Base-by-base conservation (phyloP, 2,113 vertebrate genomes). In the Aleadryas rufinucha region DNA sequence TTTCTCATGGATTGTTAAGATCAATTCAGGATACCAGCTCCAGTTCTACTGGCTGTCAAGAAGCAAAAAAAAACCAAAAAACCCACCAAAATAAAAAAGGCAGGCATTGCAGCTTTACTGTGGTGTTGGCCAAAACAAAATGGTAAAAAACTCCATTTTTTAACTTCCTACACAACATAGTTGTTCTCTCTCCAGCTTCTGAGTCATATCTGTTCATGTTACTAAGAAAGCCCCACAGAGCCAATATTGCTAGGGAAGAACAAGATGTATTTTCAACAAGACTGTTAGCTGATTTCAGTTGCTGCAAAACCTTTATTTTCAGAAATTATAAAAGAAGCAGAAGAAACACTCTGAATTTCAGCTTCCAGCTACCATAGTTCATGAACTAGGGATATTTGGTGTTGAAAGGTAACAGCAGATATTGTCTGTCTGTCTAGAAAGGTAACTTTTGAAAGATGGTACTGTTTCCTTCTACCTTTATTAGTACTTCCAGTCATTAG, bases 141-240 rank as follows among this genome's bases (percentile, higher is more conserved):
- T 4, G 65, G 64, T 63, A 76, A 79, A 80, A 74, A 11, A 0
- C 1, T 2, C 4, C 1, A 3, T 47, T 77, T 92, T 91, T 84
- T 26, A 89, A 74, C 90, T 94, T 95, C 93, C 92, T 89, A 84
- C 92, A 92, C 72, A 92, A 68, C 88, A 74, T 4, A 89, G 66
- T 91, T 93, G 79, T 68, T 96, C 65, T 92, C 71, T 24, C 81
- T 91, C 61, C 90, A 66, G 80, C 78, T 87, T 95, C 90, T 95
- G 96, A 95, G 85, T 94, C 85, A 90, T 94, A 88, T 94, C 79
- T 95, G 68, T 66, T 90, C 60, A 39, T 52, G 59, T 86, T 89
- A 89, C 90, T 85, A 93, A 95, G 92, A 94, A 96, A 95, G 87
- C 75, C 85, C 71, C 64, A 88, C 66, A 86, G 79, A 90, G 64